These are phyloP conservation scores for Diplodus sargus DNA, from an alignment of 2,797 vertebrate genomes.

Conservation along the genomic window DNA sequence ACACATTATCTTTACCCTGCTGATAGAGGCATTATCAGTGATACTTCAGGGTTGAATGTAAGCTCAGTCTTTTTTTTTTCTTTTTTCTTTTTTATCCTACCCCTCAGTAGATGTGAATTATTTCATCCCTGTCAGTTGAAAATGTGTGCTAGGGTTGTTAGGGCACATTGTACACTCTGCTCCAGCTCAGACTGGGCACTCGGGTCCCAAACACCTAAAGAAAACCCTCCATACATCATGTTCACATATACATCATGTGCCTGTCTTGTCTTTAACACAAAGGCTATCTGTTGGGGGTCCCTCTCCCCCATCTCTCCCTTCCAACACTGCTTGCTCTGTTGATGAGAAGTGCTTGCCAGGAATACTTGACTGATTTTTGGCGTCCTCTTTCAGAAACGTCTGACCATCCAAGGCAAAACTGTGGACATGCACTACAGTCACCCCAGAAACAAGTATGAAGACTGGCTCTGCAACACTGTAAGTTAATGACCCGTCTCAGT, in stretches of 20 bases:
- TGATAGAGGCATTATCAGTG: constrained; percentile 35
- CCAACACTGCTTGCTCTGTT: constrained; percentile 96
- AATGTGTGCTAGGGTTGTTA: constrained; percentile 66
- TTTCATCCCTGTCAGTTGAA: constrained; percentile 39
- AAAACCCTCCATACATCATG: constrained; percentile 74
- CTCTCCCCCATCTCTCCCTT: constrained; percentile 86
- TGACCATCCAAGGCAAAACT: constrained; percentile 96
- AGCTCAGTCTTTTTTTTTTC: constrained; percentile 28
- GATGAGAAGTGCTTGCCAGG: constrained; percentile 79
- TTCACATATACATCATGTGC: constrained; percentile 79
- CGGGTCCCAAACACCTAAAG: constrained; percentile 88
- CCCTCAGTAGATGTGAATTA: constrained; percentile 25
- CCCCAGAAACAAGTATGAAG: constrained; percentile 98
- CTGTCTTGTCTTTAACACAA: constrained; percentile 83
- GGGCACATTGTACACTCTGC: constrained; percentile 84
- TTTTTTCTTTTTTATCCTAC: constrained; percentile 17
- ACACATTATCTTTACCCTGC: constrained; percentile 32
- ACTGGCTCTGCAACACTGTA: constrained; percentile 99
- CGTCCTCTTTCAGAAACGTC: constrained; percentile 95
- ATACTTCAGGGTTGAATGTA: constrained; percentile 38
- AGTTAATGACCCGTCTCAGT: constrained; percentile 59
- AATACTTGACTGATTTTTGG: constrained; percentile 84
- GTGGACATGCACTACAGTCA: constrained; percentile 99
- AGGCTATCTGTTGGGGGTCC: constrained; percentile 84
- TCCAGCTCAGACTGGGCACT: constrained; percentile 88